phyloP scores from a whole-genome alignment of 2,113 vertebrate species.

The Mormyrus lacerda region DNA sequence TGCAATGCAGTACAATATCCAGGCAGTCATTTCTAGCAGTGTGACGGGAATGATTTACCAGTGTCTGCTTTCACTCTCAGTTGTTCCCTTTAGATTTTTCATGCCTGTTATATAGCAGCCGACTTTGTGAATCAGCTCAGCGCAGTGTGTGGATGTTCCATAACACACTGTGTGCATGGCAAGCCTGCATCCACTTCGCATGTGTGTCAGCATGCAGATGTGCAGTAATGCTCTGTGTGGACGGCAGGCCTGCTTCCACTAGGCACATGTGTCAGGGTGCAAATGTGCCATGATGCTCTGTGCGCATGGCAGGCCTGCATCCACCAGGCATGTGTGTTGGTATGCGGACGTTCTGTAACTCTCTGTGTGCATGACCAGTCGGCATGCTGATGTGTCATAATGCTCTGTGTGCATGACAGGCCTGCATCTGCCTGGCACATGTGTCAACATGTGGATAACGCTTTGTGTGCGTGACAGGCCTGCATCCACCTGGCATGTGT shows the following conservation, averaged over 20 bases:
- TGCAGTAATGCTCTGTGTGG: neutral
- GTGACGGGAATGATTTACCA: neutral
- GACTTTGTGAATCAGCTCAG: neutral
- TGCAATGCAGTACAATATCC: conserved; percentile 60
- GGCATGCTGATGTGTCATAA: neutral
- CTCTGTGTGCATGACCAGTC: neutral
- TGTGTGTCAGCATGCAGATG: neutral
- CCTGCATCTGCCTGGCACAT: neutral
- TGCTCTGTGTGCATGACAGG: neutral
- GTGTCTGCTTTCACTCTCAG: neutral
- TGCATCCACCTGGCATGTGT: neutral
- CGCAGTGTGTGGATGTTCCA: neutral
- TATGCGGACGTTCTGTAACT: too few species aligned
- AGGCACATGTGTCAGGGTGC: neutral
- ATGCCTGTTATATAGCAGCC: neutral
- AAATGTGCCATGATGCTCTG: neutral
- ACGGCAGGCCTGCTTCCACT: neutral
- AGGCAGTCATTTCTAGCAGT: neutral
- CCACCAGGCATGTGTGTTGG: too few species aligned
- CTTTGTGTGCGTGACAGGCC: too few species aligned
- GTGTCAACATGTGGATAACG: too few species aligned
- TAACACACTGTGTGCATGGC: neutral
- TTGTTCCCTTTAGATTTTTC: neutral
- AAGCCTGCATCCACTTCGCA: neutral
- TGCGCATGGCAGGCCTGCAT: too few species aligned